Evolutionary conservation across 92 coral and sea anemone species (phyloP).

Genomic region (Epizoanthus scotinus): DNA sequence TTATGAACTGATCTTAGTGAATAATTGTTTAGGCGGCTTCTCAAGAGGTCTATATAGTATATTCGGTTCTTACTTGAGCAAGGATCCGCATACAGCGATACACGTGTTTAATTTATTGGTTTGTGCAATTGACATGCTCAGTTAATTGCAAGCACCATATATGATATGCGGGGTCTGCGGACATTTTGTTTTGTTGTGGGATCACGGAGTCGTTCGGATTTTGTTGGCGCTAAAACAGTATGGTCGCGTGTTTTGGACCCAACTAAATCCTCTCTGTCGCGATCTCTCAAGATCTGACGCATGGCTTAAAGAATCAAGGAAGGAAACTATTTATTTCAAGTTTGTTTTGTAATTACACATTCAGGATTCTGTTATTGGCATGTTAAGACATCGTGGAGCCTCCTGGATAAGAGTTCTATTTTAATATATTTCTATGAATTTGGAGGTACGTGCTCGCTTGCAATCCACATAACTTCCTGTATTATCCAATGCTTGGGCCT

Average conservation of each 20-base stretch:
- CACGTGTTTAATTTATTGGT: background rate
- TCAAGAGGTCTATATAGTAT: conserved; percentile 24
- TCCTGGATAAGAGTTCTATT: conserved; percentile 39
- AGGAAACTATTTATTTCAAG: conserved; percentile 46
- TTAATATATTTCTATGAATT: conserved; percentile 15
- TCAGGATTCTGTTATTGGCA: conserved; percentile 41
- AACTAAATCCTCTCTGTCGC: conserved; percentile 9
- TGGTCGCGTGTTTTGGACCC: conserved; percentile 7
- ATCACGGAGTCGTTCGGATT: too few species aligned
- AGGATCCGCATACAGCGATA: conserved; percentile 4
- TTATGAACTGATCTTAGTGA: conserved; percentile 33
- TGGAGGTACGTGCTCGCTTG: conserved; percentile 30
- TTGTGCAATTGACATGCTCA: conserved; percentile 36
- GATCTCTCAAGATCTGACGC: conserved; percentile 25
- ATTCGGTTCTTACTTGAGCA: conserved; percentile 4
- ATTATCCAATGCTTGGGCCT: background rate
- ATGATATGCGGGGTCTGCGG: too few species aligned
- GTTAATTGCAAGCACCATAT: background rate
- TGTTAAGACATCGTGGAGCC: conserved; percentile 43
- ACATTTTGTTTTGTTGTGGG: too few species aligned
- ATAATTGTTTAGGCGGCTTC: conserved; percentile 41
- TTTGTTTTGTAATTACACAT: conserved; percentile 31
- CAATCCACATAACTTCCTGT: background rate
- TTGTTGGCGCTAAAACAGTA: background rate
- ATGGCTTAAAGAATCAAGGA: conserved; percentile 48